Evolutionary conservation across 2,113 vertebrate genomes (phyloP), one percentile per base, ranked within the genome.

Genomic region (Apistogramma diplotaenia): DNA sequence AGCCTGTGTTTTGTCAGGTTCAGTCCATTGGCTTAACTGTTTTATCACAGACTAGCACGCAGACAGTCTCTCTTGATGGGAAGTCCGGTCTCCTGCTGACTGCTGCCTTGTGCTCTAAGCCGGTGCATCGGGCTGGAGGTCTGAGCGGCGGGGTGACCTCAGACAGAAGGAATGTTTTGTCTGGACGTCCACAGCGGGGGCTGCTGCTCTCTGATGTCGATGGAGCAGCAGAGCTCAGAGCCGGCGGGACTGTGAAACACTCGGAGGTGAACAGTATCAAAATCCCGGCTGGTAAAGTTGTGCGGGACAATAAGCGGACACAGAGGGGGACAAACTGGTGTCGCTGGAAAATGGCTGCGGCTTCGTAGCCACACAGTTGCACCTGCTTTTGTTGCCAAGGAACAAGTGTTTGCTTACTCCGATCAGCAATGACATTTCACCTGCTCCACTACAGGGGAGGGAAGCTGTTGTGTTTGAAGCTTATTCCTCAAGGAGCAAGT

Each of bases 161-260:
- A 94, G 87, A 82, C 83, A 70, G 78, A 78, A 92, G 93, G 94
- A 95, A 96, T 96, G 94, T 94, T 93, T 93, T 86, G 89, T 93
- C 89, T 84, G 89, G 84, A 91, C 54, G 57, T 79, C 84, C 81
- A 74, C 91, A 85, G 83, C 87, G 83, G 85, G 85, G 78, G 79
- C 86, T 91, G 81, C 85, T 76, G 13, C 85, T 73, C 85, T 73
- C 73, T 81, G 79, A 76, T 71, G 79, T 71, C 15, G 23, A 62
- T 74, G 15, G 53, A 73, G 73, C 78, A 51, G 51, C 46, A 75
- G 43, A 74, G 51, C 53, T 60, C 12, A 13, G 53, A 78, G 74
- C 70, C 83, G 76, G 73, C 53, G 46, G 23, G 33, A 11, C 55
- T 60, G 15, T 82, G 73, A 74, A 88, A 78, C 59, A 37, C 33